Base-by-base conservation (phyloP, 2,797 vertebrate species). In the Odontamblyopus rebecca region DNA sequence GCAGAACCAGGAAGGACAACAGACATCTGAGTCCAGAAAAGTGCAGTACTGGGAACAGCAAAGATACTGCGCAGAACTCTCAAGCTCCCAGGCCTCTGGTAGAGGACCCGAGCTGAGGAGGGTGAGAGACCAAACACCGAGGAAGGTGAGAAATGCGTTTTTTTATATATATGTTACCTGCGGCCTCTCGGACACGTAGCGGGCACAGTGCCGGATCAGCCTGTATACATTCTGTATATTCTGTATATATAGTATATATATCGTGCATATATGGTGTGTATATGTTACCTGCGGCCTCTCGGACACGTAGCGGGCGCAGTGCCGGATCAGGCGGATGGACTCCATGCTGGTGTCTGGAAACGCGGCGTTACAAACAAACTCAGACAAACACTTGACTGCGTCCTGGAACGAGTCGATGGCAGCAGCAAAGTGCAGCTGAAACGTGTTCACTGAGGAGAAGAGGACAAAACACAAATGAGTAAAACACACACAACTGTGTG, bases 281-380 rank as follows among this genome's bases (percentile, higher is more conserved):
- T 7, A 35, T n/a, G 75, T n/a, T 73, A 98, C 97, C 95, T 97
- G 95, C 1, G 97, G 97, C 69, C 96, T 91, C 38, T 98, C 96
- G 0, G 95, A 96, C 76, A 98, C 96, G 0, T 98, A 98, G 95
- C 93, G 96, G 26, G 96, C 97, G 65, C 97, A 98, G 74, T 96
- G 97, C 0, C 96, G 95, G 72, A 98, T 98, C 51, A 98, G 96
- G 2, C 97, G 86, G 75, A 98, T 98, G 4, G 97, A 96, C 87
- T 98, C 97, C 96, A 98, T 98, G 89, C 97, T 97, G 50, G 96
- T 98, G 89, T 98, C 97, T 0, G 97, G 97, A 82, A 98, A 98
- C 0, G 96, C 95, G 2, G 96, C 95, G 0, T 98, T 98, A 68
- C 97, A 98, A 77, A 97, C 97, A 76, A 98, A 98, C 90, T 98